Evolutionary conservation across 2,888 invertebrate genomes (phyloP).

Genomic region (Fragum fragum): DNA sequence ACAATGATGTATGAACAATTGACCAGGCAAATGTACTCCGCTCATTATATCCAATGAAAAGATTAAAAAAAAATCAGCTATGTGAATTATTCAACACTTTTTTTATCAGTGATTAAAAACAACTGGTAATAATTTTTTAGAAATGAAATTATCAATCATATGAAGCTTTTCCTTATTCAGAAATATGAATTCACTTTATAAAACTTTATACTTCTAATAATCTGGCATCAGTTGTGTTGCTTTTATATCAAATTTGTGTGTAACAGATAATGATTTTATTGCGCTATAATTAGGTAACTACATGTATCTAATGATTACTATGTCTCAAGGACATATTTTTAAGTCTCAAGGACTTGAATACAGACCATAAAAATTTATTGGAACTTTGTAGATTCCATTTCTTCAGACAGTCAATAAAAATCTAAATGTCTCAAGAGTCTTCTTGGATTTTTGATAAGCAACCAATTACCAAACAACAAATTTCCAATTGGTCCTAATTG

Average conservation of each 20-base stretch:
- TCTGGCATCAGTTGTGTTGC: neutral
- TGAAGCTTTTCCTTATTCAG: too few species aligned
- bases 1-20: slow-evolving; percentile 2
- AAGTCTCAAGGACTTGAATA: neutral
- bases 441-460: too few species aligned
- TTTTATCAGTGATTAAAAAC: too few species aligned
- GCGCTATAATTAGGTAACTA: neutral
- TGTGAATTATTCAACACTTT: too few species aligned
- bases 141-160: too few species aligned
- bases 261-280: slow-evolving; percentile 10
- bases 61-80: too few species aligned
- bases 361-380: neutral
- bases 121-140: too few species aligned
- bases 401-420: neutral
- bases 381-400: neutral
- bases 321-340: neutral
- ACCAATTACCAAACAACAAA: neutral
- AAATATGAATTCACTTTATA: too few species aligned
- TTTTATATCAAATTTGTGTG: neutral
- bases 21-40: neutral
- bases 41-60: neutral
- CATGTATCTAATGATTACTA: neutral
- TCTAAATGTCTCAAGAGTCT: slow-evolving; percentile 5
- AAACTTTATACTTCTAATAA: too few species aligned
- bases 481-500: too few species aligned